Evolutionary conservation across 2,888 invertebrate species (phyloP), one percentile per base, ranked within the genome.

Genomic region (Aspidapion aeneum): DNA sequence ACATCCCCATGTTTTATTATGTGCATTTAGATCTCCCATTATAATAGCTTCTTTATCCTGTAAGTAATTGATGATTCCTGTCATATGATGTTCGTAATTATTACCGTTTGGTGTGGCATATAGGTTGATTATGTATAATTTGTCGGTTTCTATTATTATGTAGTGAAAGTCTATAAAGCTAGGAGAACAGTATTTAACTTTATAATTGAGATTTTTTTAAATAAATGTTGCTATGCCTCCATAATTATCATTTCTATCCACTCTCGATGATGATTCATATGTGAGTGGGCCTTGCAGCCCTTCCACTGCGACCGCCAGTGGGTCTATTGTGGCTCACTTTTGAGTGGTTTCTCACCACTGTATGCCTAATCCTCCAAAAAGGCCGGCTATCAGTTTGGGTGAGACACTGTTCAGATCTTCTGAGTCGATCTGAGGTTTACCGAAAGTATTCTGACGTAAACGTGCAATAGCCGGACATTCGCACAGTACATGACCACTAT

Each of bases 141-240:
- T 19, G 5, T 19, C 19, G 5, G n/a, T 52, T 52, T 52, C 19
- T 17, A 52, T 9, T 9, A 52, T 52, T 3, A 52, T 52, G 17
- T 52, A 52, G 7, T 52, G 52, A 35, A 35, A 35, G 12, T 35
- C 35, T 52, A 19, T 52, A n/a, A 5, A 9, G 5, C 19, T 9
- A 3, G n/a, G n/a, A 21, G 5, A 9, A 18, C 3, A 3, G 18
- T 18, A 17, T 56, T 56, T 55, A 16, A 35, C 49, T 5, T 16
- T 1, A 63, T 22, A 55, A 16, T 5, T 20, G 9, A 60, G 19
- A 1, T 55, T 16, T 20, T 48, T 55, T 52, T 55, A 9, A 55
- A 64, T 58, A n/a, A 57, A 35, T n/a, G 60, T 61, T 1, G 64
- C 64, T 48, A 64, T 58, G n/a, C 61, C 61, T 2, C 56, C 58